Conservation (phyloP, 1,140 invertebrate genomes). For the Pogonomyrmex californicus region DNA sequence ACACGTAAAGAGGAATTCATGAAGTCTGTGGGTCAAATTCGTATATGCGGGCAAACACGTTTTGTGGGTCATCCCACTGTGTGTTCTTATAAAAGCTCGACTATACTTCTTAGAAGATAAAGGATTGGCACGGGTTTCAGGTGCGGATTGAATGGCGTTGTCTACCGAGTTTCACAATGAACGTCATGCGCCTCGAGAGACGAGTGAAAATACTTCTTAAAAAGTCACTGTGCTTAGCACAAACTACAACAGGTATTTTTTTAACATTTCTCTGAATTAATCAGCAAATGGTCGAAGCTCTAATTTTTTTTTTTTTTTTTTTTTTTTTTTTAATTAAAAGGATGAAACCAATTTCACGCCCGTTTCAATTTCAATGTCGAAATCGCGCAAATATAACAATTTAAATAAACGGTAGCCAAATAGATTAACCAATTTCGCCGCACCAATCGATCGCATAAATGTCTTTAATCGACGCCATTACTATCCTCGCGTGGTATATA, state of each 20-base stretch:
- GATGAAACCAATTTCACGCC: neutral
- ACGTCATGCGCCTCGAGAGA: conserved; percentile 5
- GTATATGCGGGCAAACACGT: conserved; percentile 37
- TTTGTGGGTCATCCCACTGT: conserved; percentile 37
- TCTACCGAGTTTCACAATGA: conserved; percentile 40
- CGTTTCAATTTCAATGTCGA: neutral
- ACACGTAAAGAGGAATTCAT: conserved; percentile 43
- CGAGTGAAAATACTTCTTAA: conserved; percentile 22
- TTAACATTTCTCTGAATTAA: conserved; percentile 3
- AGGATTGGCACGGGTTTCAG: conserved; percentile 52
- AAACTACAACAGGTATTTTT: neutral
- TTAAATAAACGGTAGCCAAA: conserved; percentile 4
- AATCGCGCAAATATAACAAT: conserved; percentile 8
- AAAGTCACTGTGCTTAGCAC: neutral
- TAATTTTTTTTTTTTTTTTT: neutral
- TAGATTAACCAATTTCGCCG: conserved; percentile 4
- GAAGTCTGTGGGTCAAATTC: conserved; percentile 28
- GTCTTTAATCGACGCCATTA: conserved; percentile 18
- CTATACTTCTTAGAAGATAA: conserved; percentile 52
- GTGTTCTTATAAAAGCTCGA: conserved; percentile 61
- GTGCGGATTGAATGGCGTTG: conserved; percentile 27
- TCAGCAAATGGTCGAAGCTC: neutral
- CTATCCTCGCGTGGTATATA: neutral
- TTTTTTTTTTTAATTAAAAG: neutral
- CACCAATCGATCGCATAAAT: conserved; percentile 9